phyloP scores from a whole-genome alignment of 2,797 vertebrate genomes.

The Pseudocheirus occidentalis region DNA sequence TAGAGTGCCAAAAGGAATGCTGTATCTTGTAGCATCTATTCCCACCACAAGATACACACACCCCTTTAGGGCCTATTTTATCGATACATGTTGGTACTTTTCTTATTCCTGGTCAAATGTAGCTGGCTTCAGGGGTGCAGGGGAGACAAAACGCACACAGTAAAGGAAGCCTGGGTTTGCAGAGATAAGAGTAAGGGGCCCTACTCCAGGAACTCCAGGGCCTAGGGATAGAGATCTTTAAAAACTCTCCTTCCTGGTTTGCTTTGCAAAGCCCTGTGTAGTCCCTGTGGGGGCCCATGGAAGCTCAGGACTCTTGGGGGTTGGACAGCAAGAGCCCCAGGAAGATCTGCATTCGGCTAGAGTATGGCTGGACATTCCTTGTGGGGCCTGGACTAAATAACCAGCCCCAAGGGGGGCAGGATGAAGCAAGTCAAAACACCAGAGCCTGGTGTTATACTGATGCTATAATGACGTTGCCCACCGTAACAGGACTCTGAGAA shows the following conservation, averaged over 20 bases:
- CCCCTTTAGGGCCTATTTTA: neutral
- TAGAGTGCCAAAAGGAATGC: neutral
- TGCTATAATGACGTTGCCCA: too few species aligned
- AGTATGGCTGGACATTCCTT: neutral
- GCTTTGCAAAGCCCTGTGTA: neutral
- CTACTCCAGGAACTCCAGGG: neutral
- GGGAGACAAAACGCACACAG: neutral
- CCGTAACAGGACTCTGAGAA: neutral
- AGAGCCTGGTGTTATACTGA: too few species aligned
- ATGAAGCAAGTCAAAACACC: too few species aligned
- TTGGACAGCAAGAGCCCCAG: neutral
- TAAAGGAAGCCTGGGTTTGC: neutral
- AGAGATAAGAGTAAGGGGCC: neutral
- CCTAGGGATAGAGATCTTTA: neutral
- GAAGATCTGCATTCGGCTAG: neutral
- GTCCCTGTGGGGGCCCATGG: neutral
- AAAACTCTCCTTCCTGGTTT: neutral
- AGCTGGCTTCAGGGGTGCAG: neutral
- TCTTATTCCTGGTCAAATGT: neutral
- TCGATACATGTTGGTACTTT: neutral
- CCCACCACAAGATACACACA: neutral
- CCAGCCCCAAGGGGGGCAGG: neutral
- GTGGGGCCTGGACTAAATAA: neutral
- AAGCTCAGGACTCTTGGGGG: neutral
- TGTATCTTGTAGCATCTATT: neutral